These are phyloP conservation scores for Brachionichthys hirsutus DNA, from an alignment of 2,113 vertebrate genomes.

Conservation along the genomic window DNA sequence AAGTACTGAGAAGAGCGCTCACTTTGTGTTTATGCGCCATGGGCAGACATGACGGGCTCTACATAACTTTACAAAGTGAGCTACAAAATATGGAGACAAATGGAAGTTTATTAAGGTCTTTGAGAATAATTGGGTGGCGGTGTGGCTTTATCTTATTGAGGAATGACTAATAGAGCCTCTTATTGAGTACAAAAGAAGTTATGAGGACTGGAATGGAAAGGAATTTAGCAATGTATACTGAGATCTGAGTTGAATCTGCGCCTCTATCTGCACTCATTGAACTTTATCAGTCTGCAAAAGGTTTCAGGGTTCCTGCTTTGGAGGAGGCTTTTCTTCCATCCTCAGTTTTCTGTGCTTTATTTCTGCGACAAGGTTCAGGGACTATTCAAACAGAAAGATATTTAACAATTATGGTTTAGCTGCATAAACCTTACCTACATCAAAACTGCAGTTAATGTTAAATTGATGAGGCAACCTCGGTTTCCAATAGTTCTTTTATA, in stretches of 20 bases:
- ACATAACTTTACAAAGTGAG: not conserved
- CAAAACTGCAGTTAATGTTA: too few species aligned
- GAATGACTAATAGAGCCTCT: too few species aligned
- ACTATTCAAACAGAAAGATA: too few species aligned
- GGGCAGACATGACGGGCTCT: not conserved
- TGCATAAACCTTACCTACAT: too few species aligned
- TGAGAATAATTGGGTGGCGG: slow-evolving; percentile 1
- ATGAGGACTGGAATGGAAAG: too few species aligned
- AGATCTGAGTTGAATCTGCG: slow-evolving; percentile 5
- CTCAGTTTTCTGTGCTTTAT: not conserved
- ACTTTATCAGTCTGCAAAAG: slow-evolving; percentile 13
- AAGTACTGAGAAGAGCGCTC: slow-evolving; percentile 2
- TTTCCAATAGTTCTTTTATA: too few species aligned
- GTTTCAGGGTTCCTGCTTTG: slow-evolving; percentile 5
- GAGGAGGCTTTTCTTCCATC: slow-evolving; percentile 4
- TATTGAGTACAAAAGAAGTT: too few species aligned
- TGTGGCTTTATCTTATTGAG: not conserved
- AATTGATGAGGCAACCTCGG: too few species aligned
- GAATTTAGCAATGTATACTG: too few species aligned
- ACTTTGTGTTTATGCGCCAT: slow-evolving; percentile 8
- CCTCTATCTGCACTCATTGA: slow-evolving; percentile 13
- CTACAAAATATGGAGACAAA: not conserved
- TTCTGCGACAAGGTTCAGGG: too few species aligned
- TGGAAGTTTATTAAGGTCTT: not conserved
- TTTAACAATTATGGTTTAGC: too few species aligned